Base-by-base conservation (phyloP, 1,140 invertebrate species). In the Aphaenogaster floridana region DNA sequence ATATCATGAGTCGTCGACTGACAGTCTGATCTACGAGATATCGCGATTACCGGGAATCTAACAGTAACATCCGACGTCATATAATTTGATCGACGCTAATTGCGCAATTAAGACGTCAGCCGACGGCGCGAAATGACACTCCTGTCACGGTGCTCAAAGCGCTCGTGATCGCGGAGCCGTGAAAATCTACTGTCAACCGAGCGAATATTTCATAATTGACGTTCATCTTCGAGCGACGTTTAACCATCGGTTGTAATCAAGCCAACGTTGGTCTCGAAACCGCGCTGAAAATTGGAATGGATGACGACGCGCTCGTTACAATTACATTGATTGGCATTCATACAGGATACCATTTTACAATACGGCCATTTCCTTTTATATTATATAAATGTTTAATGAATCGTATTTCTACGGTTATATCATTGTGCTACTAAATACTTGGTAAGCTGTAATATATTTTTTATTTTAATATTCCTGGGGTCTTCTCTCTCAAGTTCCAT, bases 91-190 rank as follows among this genome's bases (percentile, higher is more conserved):
- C 89, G 87, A 90, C 90, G 86, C 28, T 90, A 93, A 93, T 92
- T 89, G 88, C 61, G 84, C 59, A 90, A 90, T 92, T 93, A 92
- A 89, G 86, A 88, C 83, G 91, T 92, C 91, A 89, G 59, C 39
- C 74, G 74, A 77, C 39, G 74, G 74, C 54, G 36, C 52, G 21
- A 61, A 77, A 45, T 61, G 74, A 77, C 74, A 57, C 54, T 61
- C 54, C 54, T 61, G 54, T 61, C 74, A 77, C 11, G 11, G 8
- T 45, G 15, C 17, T 77, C 54, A 77, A 77, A 77, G 39, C 54
- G 52, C 52, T 57, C 52, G 52, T 48, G 42, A 48, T 72, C 45
- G 45, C 28, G 21, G 28, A 28, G 7, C 69, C 69, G 28, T 77
- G 74, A 42, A 61, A 61, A 77, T 45, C 74, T 61, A 57, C 39